A percentile compares a stretch with the other conserved stretches of the same genome.
phyloP scores from a whole-genome alignment of 2,113 vertebrate genomes.

The Accipiter cooperii region DNA sequence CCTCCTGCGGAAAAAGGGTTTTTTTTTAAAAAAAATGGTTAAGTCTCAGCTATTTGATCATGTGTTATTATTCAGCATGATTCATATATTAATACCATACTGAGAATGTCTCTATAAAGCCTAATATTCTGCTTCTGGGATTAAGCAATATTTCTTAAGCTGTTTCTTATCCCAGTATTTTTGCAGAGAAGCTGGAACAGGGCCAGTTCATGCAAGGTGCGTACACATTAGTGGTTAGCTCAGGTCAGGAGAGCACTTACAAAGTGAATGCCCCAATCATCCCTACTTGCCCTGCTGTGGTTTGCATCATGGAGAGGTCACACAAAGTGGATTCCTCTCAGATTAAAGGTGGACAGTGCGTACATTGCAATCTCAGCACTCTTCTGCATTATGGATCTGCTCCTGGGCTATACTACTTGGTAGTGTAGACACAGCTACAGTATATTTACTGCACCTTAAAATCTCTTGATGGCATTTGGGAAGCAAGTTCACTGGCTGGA shows the following conservation, averaged over 20 bases:
- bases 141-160: not conserved
- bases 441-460: not conserved
- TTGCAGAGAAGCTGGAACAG: not conserved
- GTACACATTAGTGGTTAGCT: not conserved
- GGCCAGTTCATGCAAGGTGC: not conserved
- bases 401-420: not conserved
- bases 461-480: not conserved
- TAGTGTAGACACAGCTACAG: not conserved
- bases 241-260: not conserved
- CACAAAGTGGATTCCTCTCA: not conserved
- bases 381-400: not conserved
- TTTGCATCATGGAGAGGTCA: not conserved
- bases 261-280: not conserved
- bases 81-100: not conserved
- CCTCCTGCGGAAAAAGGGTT: not conserved
- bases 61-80: slow-evolving; percentile 1
- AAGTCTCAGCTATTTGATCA: not conserved
- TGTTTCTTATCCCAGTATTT: not conserved
- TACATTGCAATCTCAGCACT: not conserved
- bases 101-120: not conserved
- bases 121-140: not conserved
- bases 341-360: not conserved
- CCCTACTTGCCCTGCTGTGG: not conserved
- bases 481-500: not conserved
- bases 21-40: not conserved